Evolutionary conservation across 1,140 invertebrate genomes (phyloP), one percentile per base, ranked within the genome.

Genomic region (Adelges cooleyi): DNA sequence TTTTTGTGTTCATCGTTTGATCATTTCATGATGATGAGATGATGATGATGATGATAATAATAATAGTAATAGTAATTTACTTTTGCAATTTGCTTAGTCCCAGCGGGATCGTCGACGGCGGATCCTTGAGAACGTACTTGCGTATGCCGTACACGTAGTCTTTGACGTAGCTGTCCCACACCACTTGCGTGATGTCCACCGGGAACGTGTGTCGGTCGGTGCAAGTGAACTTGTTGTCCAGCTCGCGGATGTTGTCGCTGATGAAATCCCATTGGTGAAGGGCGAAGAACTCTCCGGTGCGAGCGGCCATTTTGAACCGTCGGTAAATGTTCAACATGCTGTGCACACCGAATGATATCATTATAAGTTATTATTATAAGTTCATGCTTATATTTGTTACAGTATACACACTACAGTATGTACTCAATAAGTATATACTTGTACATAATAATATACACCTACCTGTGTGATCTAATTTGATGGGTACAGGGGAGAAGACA

Each of bases 211-310:
- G 73, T 6, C 76, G 76, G 70, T 92, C 87, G 0, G 79, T 73
- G 0, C 66, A 49, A 10, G 77, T 76, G n/a, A 90, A 77, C 42
- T 80, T 78, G 18, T 77, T 74, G 40, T 80, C 76, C 1, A 97
- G 75, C 48, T 82, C 77, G 15, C 78, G 77, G 69, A 92, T 80
- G 71, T 93, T 92, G 2, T 82, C 77, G 22, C 82, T 83, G 15
- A 81, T 78, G 71, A 96, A 97, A 42, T 84, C 78, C 90, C 91
- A 97, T 71, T 95, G 85, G 70, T 88, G 82, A 5, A 86, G 82
- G 0, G 90, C 87, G 71, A 96, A 97, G 73, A 87, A 96, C 73
- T 90, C 85, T 0, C 92, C 84, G 0, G 84, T 85, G 18, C 83
- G 78, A 0, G 86, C 83, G 0, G 89, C 86, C 70, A 85, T 82